These are phyloP conservation scores for Palythoa caribaeorum DNA, from an alignment of 92 coral and sea anemone species.

Conservation along the genomic window DNA sequence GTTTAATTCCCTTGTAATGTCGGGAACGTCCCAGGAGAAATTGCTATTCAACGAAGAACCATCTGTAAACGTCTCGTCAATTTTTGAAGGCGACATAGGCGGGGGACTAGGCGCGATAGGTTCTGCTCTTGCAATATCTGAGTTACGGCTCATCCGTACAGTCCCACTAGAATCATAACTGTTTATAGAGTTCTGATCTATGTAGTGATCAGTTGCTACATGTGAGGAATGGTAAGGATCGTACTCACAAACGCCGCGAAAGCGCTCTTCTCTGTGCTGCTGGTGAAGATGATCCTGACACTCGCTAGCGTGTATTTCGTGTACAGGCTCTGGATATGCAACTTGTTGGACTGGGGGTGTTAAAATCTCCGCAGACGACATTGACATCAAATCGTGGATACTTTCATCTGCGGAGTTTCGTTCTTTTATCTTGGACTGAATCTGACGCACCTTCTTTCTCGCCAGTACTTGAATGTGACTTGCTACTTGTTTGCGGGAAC, in stretches of 20 bases:
- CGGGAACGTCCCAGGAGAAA: constrained; percentile 95
- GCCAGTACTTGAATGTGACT: constrained; percentile 99
- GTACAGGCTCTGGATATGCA: constrained; percentile 39
- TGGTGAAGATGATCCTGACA: constrained; percentile 15
- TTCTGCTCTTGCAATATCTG: constrained; percentile 42
- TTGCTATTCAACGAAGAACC: constrained; percentile 69
- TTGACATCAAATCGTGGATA: constrained; percentile 86
- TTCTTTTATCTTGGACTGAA: constrained; percentile 88
- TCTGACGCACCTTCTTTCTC: constrained; percentile 93
- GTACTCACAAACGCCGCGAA: constrained; percentile 12
- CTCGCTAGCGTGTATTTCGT: constrained; percentile 3
- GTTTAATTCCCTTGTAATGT: constrained; percentile 77
- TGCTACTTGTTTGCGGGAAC: constrained; percentile 99
- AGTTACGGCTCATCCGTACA: constrained; percentile 17
- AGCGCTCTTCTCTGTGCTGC: neutral
- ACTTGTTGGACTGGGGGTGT: constrained; percentile 79
- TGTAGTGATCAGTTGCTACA: constrained; percentile 36
- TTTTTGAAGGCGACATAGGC: constrained; percentile 72
- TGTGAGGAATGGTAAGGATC: constrained; percentile 8
- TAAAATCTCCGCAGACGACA: constrained; percentile 92
- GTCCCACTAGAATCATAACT: constrained; percentile 48
- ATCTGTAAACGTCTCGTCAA: constrained; percentile 69
- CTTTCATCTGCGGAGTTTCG: constrained; percentile 72
- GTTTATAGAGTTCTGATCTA: constrained; percentile 43
- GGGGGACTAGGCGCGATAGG: constrained; percentile 53